Base-by-base conservation (phyloP, 2,888 invertebrate genomes). In the Sarcophaga rosellei region DNA sequence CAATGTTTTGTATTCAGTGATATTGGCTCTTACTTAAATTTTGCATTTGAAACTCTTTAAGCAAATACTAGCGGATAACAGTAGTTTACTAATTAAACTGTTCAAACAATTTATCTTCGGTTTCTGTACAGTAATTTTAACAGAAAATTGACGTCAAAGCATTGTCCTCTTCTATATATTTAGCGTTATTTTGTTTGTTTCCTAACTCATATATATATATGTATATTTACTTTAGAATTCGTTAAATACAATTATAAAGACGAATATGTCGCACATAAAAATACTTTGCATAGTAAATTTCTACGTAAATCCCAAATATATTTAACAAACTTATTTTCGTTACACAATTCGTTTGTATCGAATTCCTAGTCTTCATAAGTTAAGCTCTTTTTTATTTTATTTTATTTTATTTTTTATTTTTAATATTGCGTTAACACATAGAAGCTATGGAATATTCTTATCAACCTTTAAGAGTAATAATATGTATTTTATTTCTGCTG, bases 11-110 rank as follows among this genome's bases (percentile, higher is more conserved):
- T 3, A 66, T 44, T 61, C 21, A 53, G 5, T 12, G 23, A 74
- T 75, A 65, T 65, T 75, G 23, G 65, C 75, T 53, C 20, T 76
- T 66, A 76, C 75, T 76, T 76, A 65, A 44, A 47, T 44, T 65
- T 57, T 25, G 20, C 75, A 65, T 66, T 75, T 20, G 35, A 59
- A 44, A 45, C 65, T 25, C n/a, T 44, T 65, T 44, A 76, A 59
- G 20, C 65, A 65, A 75, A 47, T 75, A 15, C 47, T 47, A 47
- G 4, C 11, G 47, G 1, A 47, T 15, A 66, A 44, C 66, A 11
- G 17, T 20, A 44, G 44, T 17, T 1, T 1, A 20, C 20, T 0
- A 66, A 66, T 66, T 20, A 20, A 44, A 35, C 35, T 75, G 65
- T 76, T 59, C 66, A 57, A 68, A 66, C 21, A 76, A 57, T 25